Conservation (phyloP, 2,888 invertebrate species). For the Protula sp. region DNA sequence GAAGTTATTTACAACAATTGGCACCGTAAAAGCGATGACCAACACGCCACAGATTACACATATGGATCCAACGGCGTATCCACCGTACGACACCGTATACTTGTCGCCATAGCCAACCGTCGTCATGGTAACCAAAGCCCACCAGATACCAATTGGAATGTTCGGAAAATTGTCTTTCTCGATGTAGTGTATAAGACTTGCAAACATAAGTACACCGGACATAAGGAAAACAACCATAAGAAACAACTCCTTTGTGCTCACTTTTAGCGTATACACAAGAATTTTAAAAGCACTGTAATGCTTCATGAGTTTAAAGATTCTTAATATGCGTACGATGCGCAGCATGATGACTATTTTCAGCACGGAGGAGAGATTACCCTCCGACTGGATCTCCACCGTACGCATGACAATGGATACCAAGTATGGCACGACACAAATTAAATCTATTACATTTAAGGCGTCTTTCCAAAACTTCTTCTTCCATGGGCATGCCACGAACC, state of each 20-base stretch:
- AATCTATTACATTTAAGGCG: constrained; percentile 46
- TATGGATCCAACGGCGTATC: constrained; percentile 45
- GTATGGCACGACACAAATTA: constrained; percentile 46
- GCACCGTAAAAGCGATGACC: constrained; percentile 51
- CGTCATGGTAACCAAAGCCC: constrained; percentile 53
- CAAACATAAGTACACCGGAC: constrained; percentile 50
- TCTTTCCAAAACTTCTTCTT: constrained; percentile 30
- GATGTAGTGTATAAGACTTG: constrained; percentile 47
- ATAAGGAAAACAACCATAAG: constrained; percentile 49
- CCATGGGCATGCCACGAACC: constrained; percentile 22
- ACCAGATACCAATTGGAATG: constrained; percentile 52
- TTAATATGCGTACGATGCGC: constrained; percentile 42
- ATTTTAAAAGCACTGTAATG: constrained; percentile 53
- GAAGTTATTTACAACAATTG: constrained; percentile 52
- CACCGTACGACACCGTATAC: constrained; percentile 24
- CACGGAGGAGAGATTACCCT: constrained; percentile 20
- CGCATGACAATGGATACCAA: constrained; percentile 40
- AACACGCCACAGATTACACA: constrained; percentile 50
- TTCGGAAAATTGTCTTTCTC: constrained; percentile 47
- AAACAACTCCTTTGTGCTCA: constrained; percentile 48
- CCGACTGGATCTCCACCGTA: constrained; percentile 21
- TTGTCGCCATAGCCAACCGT: constrained; percentile 52
- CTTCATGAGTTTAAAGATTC: constrained; percentile 53
- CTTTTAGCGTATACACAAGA: constrained; percentile 47
- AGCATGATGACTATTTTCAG: constrained; percentile 35